Percentiles rank a stretch among this genome's conserved stretches.
These are phyloP conservation scores for Caenorhabditis wallacei DNA, from an alignment of 2,888 invertebrate genomes.

Conservation along the genomic window DNA sequence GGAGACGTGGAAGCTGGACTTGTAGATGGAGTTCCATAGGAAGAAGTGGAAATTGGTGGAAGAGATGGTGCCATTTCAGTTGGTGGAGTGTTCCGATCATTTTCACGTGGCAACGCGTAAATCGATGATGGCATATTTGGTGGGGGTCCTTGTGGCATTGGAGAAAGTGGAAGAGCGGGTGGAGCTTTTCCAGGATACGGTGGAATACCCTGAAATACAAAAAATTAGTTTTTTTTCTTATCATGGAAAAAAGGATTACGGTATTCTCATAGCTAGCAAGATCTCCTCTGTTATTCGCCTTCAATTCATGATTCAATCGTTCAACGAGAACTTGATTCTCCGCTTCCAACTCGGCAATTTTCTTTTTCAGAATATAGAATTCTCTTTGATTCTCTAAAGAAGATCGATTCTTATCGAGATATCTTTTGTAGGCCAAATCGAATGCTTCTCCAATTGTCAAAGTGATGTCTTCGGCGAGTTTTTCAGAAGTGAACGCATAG, in stretches of 20 bases:
- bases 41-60: slow-evolving; percentile 45
- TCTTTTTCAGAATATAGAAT: slow-evolving; percentile 89
- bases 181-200: slow-evolving; percentile 85
- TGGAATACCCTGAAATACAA: slow-evolving; percentile 10
- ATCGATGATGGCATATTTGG: slow-evolving; percentile 46
- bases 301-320: slow-evolving; percentile 29
- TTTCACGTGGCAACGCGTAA: slow-evolving; percentile 48
- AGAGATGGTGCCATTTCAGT: slow-evolving; percentile 58
- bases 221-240: not conserved
- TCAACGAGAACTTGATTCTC: slow-evolving; percentile 87
- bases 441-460: slow-evolving; percentile 98
- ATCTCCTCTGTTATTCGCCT: slow-evolving; percentile 17
- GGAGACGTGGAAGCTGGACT: slow-evolving; percentile 56
- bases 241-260: not conserved
- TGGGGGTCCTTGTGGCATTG: slow-evolving; percentile 65
- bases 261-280: not conserved
- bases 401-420: slow-evolving; percentile 92
- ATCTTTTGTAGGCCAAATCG: slow-evolving; percentile 91
- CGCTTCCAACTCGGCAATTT: slow-evolving; percentile 91
- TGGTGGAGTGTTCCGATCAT: slow-evolving; percentile 55
- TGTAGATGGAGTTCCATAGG: slow-evolving; percentile 13
- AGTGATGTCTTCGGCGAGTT: slow-evolving; percentile 97
- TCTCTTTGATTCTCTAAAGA: slow-evolving; percentile 92
- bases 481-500: slow-evolving; percentile 97
- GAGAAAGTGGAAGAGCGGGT: slow-evolving; percentile 84